Evolutionary conservation across 2,113 vertebrate genomes (phyloP).

Genomic region (Ictidomys tridecemlineatus): DNA sequence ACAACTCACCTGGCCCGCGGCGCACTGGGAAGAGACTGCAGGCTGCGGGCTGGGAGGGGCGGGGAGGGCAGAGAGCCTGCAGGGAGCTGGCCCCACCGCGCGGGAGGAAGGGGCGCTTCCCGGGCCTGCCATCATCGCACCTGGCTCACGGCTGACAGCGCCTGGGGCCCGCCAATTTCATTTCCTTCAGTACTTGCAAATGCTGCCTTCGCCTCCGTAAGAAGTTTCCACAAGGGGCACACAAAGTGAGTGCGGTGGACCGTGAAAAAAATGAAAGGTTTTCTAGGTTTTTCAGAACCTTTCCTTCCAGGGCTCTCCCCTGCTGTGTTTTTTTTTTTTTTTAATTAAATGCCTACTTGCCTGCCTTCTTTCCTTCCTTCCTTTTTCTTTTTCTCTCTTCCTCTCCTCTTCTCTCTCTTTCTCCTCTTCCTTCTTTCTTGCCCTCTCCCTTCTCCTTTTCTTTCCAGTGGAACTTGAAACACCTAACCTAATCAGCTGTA

Average conservation of each 20-base stretch:
- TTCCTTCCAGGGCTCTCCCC: too few species aligned
- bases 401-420: neutral
- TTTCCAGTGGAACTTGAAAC: neutral
- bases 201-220: neutral
- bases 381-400: neutral
- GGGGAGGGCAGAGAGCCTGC: too few species aligned
- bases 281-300: too few species aligned
- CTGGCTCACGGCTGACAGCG: neutral
- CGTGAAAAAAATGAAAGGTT: neutral
- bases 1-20: fast-evolving
- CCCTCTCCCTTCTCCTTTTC: neutral
- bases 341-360: neutral
- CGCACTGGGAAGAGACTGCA: neutral
- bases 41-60: fast-evolving
- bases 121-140: neutral
- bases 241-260: neutral
- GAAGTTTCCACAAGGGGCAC: neutral
- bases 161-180: neutral
- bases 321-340: too few species aligned
- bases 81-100: neutral
- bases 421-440: neutral
- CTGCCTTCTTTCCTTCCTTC: too few species aligned
- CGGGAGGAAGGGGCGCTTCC: too few species aligned
- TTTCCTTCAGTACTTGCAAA: neutral
- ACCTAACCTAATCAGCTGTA: neutral